Conservation (phyloP, 1,140 invertebrate genomes). For the Dolichoris vasculosae region DNA sequence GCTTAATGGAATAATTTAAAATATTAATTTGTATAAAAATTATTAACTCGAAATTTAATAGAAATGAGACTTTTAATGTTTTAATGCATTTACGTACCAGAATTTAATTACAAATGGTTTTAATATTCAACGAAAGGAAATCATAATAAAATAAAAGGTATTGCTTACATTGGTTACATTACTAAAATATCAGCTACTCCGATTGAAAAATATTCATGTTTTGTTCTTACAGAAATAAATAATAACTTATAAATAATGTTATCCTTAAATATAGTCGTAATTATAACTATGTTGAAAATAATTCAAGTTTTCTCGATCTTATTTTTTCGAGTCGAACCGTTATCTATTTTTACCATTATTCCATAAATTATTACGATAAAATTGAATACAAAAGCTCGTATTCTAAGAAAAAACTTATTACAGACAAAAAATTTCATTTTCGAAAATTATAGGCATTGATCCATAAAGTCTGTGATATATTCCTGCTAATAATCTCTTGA, state of each 20-base stretch:
- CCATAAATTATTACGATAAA: no score
- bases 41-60: background rate
- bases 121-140: background rate
- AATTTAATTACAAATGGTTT: background rate
- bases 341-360: no score
- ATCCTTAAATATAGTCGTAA: no score
- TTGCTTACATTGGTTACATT: background rate
- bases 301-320: no score
- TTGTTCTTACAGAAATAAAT: no score
- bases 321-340: no score
- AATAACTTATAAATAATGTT: no score
- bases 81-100: no score
- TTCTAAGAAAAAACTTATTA: background rate
- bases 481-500: background rate
- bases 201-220: background rate
- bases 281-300: no score
- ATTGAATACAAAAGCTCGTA: no score
- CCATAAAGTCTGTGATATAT: background rate
- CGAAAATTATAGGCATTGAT: background rate
- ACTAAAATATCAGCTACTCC: background rate
- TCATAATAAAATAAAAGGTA: background rate
- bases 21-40: background rate
- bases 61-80: background rate
- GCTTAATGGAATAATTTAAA: slow-evolving; percentile 9
- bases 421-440: background rate